Evolutionary conservation across 2,113 vertebrate species (phyloP).

Genomic region (Phocoena phocoena): DNA sequence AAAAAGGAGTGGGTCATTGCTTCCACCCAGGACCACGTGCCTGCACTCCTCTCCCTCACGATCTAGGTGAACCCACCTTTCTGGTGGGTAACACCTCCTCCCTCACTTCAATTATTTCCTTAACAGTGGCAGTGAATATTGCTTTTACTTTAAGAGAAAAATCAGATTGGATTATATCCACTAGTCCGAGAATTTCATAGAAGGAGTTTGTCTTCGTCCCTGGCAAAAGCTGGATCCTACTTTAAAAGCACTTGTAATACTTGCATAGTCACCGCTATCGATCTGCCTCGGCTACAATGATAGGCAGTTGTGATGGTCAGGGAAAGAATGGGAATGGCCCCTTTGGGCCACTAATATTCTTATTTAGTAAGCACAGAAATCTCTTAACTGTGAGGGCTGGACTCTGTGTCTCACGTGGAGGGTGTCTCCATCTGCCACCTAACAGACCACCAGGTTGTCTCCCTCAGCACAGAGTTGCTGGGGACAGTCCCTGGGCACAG

Average conservation of each 20-base stretch:
- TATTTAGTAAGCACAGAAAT: neutral
- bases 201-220: neutral
- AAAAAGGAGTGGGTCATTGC: neutral
- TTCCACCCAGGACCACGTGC: neutral
- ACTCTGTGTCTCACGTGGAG: neutral
- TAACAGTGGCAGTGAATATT: neutral
- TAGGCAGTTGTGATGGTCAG: neutral
- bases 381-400: neutral
- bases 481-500: neutral
- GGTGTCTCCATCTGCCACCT: neutral
- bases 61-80: neutral
- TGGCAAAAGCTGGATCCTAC: neutral
- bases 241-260: neutral
- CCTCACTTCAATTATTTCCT: neutral
- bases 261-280: neutral
- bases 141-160: neutral
- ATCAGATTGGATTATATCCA: neutral
- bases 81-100: neutral
- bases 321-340: neutral
- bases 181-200: neutral
- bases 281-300: neutral
- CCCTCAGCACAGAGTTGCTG: neutral
- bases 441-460: neutral
- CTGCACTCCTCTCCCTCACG: neutral
- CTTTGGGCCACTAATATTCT: neutral